Conservation (phyloP, 1,140 invertebrate species). For the Achatina immaculata region DNA sequence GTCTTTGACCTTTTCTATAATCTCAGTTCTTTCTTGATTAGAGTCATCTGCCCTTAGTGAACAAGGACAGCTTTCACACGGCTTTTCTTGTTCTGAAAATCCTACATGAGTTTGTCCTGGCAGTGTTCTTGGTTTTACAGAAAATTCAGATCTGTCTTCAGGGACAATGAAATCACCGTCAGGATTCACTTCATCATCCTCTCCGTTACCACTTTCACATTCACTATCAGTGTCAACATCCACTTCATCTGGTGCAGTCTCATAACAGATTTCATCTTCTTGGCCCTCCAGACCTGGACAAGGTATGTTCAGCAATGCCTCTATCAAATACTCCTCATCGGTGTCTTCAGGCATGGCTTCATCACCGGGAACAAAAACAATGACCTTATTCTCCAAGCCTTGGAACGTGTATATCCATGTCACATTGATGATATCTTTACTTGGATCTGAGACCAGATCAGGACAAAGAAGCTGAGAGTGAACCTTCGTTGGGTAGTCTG, state of each 20-base stretch:
- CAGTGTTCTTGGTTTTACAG: background rate
- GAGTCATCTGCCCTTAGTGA: background rate
- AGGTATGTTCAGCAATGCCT: background rate
- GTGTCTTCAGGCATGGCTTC: constrained; percentile 9
- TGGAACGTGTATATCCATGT: constrained; percentile 44
- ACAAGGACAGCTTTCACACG: background rate
- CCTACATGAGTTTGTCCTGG: too few relatives aligned
- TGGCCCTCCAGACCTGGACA: constrained; percentile 3
- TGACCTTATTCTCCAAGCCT: constrained; percentile 45
- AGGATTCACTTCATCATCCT: background rate
- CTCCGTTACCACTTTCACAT: background rate
- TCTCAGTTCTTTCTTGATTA: background rate
- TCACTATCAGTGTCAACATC: background rate
- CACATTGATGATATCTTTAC: constrained; percentile 16
- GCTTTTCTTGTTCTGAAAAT: background rate
- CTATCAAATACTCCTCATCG: constrained; percentile 11
- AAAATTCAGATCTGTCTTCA: background rate
- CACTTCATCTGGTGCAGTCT: background rate
- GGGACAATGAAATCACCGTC: background rate
- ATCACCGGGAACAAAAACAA: constrained; percentile 41
- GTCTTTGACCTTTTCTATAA: background rate
- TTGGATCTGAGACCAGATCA: background rate
- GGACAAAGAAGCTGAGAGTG: constrained; percentile 28
- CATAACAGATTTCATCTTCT: background rate
- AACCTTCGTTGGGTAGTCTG: constrained; percentile 15